phyloP scores from a whole-genome alignment of 2,113 vertebrate genomes.

The Anarhynchus alexandrinus region DNA sequence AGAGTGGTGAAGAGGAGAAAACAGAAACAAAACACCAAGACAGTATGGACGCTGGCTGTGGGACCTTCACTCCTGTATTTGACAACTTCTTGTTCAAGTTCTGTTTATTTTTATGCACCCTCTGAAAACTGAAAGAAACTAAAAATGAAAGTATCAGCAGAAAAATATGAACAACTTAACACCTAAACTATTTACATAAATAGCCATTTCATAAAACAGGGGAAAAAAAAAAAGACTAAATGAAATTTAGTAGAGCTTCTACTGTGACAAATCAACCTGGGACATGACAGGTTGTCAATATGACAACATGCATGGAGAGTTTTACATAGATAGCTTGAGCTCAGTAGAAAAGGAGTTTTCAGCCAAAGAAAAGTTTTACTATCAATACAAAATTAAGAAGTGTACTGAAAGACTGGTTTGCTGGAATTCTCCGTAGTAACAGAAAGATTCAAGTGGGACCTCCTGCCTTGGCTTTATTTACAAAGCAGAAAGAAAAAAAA shows the following conservation, averaged over 20 bases:
- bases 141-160: background rate
- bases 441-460: background rate
- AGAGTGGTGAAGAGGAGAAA: background rate
- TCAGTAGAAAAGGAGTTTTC: background rate
- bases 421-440: background rate
- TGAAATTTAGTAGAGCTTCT: background rate
- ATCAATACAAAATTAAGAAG: background rate
- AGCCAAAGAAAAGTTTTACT: background rate
- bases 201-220: background rate
- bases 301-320: rapidly evolving
- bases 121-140: background rate
- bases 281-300: background rate
- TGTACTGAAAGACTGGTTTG: background rate
- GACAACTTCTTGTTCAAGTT: conserved; percentile 12
- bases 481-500: background rate
- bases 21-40: background rate
- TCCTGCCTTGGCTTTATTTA: background rate
- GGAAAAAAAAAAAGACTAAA: background rate
- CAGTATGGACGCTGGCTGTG: background rate
- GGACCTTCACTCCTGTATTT: background rate
- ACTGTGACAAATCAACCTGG: background rate
- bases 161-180: background rate
- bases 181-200: background rate
- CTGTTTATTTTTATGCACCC: background rate
- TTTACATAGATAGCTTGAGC: background rate